These are phyloP conservation scores for Argyresthia albistria DNA, from an alignment of 2,888 invertebrate genomes.

Conservation along the genomic window DNA sequence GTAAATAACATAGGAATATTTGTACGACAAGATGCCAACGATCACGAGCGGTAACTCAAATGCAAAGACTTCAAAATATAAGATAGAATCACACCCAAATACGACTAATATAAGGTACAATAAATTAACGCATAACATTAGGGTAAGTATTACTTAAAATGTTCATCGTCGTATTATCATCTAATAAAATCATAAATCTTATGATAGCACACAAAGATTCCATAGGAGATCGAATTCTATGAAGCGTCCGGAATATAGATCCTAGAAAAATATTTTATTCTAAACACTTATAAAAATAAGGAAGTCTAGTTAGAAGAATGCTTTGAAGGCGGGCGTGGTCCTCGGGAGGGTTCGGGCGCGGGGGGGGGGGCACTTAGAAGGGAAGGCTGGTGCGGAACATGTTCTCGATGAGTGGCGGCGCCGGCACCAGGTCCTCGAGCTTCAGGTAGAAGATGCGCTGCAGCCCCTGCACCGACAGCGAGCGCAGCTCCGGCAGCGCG, in stretches of 20 bases:
- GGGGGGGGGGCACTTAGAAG: conserved; percentile 73
- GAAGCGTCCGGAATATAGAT: conserved; percentile 45
- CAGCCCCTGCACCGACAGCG: conserved; percentile 92
- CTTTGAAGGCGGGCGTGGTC: conserved; percentile 61
- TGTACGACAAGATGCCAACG: conserved; percentile 72
- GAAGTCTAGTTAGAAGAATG: conserved; percentile 49
- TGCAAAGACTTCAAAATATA: conserved; percentile 63
- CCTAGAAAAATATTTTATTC: conserved; percentile 61
- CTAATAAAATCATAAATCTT: conserved; percentile 19
- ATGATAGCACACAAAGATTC: conserved; percentile 55
- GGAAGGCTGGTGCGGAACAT: conserved; percentile 96
- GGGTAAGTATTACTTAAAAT: conserved; percentile 25
- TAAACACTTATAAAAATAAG: conserved; percentile 65
- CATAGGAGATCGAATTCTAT: conserved; percentile 64
- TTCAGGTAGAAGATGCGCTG: conserved; percentile 96
- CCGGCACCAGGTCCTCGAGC: conserved; percentile 91
- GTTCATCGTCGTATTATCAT: conserved; percentile 32
- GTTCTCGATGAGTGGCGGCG: conserved; percentile 93
- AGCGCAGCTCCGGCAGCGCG: conserved; percentile 93
- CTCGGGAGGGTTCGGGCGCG: conserved; percentile 26
- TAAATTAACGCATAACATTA: conserved; percentile 58
- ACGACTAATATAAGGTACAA: conserved; percentile 40
- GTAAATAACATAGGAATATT: conserved; percentile 72
- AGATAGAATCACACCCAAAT: conserved; percentile 66
- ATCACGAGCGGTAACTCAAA: conserved; percentile 73